These are phyloP conservation scores for Drosophila paucipuncta DNA, from an alignment of 2,888 invertebrate genomes.

Conservation along the genomic window DNA sequence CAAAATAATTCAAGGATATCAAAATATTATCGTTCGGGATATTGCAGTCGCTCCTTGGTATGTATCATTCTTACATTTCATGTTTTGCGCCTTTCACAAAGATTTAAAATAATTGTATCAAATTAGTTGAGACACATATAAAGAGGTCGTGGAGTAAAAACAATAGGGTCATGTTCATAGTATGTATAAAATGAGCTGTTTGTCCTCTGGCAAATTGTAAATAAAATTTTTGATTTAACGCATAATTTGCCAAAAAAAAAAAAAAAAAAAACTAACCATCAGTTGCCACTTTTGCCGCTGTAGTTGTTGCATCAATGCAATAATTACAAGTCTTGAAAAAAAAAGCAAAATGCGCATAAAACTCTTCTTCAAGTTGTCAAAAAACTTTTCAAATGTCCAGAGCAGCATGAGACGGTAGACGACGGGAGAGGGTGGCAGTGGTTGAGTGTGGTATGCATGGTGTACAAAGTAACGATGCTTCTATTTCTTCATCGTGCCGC, in stretches of 20 bases:
- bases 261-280: background rate
- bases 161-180: background rate
- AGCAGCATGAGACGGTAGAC: background rate
- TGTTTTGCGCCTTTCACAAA: background rate
- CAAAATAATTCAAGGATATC: background rate
- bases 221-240: background rate
- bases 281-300: background rate
- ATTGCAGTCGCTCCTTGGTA: background rate
- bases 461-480: constrained; percentile 32
- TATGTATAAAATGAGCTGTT: background rate
- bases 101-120: background rate
- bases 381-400: constrained; percentile 39
- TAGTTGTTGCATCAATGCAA: constrained; percentile 28
- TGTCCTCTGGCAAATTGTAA: background rate
- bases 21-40: too few relatives aligned
- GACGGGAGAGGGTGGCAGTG: background rate
- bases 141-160: too few relatives aligned
- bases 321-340: constrained; percentile 42
- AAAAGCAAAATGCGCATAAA: constrained; percentile 54
- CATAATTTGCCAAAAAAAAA: background rate
- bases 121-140: background rate
- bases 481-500: constrained; percentile 48
- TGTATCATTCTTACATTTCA: background rate
- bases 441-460: background rate
- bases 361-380: constrained; percentile 49